phyloP scores from a whole-genome alignment of 2,888 invertebrate genomes.

The Drosophila birchii region DNA sequence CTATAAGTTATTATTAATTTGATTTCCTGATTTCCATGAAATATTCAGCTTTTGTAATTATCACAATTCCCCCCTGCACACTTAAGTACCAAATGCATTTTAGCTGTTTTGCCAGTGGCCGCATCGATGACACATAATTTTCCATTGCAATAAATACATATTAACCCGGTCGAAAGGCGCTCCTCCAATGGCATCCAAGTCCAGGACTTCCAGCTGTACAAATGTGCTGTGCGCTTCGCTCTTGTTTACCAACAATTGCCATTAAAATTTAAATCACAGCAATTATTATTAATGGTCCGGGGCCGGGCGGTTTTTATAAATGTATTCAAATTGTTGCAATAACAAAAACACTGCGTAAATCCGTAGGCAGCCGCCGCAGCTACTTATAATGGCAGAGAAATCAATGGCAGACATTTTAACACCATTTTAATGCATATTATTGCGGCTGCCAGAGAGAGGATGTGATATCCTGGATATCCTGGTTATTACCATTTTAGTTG shows the following conservation, averaged over 20 bases:
- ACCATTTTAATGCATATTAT: conserved; percentile 56
- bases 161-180: conserved; percentile 32
- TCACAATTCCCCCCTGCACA: background rate
- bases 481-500: background rate
- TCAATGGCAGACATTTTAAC: conserved; percentile 71
- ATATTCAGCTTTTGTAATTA: background rate
- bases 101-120: conserved; percentile 26
- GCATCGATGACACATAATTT: conserved; percentile 45
- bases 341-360: conserved; percentile 22
- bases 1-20: background rate
- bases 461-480: background rate
- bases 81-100: conserved; percentile 46
- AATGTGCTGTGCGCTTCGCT: conserved; percentile 38
- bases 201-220: conserved; percentile 24
- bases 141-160: conserved; percentile 71
- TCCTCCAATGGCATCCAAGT: conserved; percentile 12
- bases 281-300: conserved; percentile 83
- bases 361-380: conserved; percentile 14
- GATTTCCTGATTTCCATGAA: background rate
- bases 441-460: background rate
- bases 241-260: conserved; percentile 77
- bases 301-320: conserved; percentile 76
- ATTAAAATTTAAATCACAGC: conserved; percentile 84
- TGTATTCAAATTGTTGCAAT: conserved; percentile 72
- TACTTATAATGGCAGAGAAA: conserved; percentile 45